A percentile compares a stretch with the other conserved stretches of the same genome.
These are phyloP conservation scores for Ranitomeya imitator DNA, from an alignment of 2,113 vertebrate genomes.

Conservation along the genomic window DNA sequence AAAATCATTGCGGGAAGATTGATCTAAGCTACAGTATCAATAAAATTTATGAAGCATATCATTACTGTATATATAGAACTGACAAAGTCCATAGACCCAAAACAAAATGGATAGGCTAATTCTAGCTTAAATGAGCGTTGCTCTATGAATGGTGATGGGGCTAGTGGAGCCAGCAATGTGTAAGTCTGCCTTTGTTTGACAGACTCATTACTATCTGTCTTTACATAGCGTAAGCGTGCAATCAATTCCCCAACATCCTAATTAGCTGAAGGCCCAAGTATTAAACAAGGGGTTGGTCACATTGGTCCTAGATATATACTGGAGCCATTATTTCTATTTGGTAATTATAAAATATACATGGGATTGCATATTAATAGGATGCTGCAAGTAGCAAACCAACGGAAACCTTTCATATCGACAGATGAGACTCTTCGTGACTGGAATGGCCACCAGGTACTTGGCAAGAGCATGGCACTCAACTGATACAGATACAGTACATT, in stretches of 20 bases:
- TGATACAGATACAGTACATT: too few species aligned
- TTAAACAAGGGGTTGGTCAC: background rate
- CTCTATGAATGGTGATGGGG: conserved; percentile 29
- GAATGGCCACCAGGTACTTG: background rate
- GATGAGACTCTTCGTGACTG: background rate
- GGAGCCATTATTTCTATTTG: background rate
- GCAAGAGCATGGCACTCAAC: background rate
- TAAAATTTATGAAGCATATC: conserved; percentile 58
- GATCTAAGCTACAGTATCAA: conserved; percentile 51
- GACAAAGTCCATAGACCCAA: conserved; percentile 44
- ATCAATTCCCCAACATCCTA: conserved; percentile 32
- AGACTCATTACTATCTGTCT: conserved; percentile 49
- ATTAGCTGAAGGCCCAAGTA: conserved; percentile 31
- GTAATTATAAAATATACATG: background rate
- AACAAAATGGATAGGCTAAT: conserved; percentile 56
- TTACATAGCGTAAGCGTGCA: background rate
- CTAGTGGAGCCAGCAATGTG: conserved; percentile 29
- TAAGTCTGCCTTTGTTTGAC: conserved; percentile 26
- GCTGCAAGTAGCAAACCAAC: background rate
- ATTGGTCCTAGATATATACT: background rate
- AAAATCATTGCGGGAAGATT: conserved; percentile 54
- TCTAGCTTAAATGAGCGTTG: conserved; percentile 37
- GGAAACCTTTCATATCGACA: background rate
- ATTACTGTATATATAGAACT: conserved; percentile 49
- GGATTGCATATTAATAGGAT: background rate